Evolutionary conservation across 2,797 vertebrate species (phyloP), one percentile per base, ranked within the genome.

Genomic region (Pangasius mekongensis): DNA sequence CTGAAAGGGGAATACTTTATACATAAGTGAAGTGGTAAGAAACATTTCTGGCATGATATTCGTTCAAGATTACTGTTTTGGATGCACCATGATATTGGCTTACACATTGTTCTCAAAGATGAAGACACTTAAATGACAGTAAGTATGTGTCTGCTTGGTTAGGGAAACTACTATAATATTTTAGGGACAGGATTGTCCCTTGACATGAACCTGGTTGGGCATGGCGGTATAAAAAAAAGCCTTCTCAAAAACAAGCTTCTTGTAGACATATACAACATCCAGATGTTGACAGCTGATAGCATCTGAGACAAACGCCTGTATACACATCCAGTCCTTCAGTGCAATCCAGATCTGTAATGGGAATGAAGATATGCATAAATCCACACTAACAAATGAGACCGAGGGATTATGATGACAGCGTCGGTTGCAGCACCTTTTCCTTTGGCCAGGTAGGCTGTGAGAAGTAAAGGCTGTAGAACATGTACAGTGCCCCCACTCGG

Each of bases 391-490:
- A 33, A 54, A 60, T 24, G 3, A 3, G 30, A 27, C 69, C 74
- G 10, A 52, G 3, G 4, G 71, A 77, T 47, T 3, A 11, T 1
- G 13, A 67, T 3, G 0, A 8, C 20, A n/a, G 8, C 5, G 24
- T 8, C n/a, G 22, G 52, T 91, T 90, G 83, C 87, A 91, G 91
- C 80, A 97, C 97, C 96, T 97, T 97, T 89, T 97, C 95, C 89
- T 96, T 97, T 73, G 97, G 97, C 83, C 95, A 94, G 84, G 95
- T 95, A n/a, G 95, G 92, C 43, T 98, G 97, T 0, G 93, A 94
- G 84, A 92, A 94, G 39, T 97, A 98, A 24, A 98, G 92, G n/a
- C 96, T 96, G 3, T 97, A 97, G 0, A 98, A 90, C 83, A 97
- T 93, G 90, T 97, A 97, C 82, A 97, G 92, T 24, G 94, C 97